Conservation (phyloP, 2,113 vertebrate genomes). For the pig (Sus scrofa) region T2T-Sscrofa CM000828.6:48935001-48935500, state of each 20-base stretch:
- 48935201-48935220: background rate
- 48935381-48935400: background rate
- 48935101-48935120: no score
- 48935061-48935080: no score
- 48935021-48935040: no score
- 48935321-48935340: background rate
- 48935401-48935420: background rate
- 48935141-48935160: background rate
- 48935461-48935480: background rate
- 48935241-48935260: background rate
- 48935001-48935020: no score
- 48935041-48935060: no score
- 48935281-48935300: background rate
- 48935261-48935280: background rate
- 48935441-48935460: background rate
- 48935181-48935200: background rate
- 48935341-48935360: background rate
- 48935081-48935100: no score
- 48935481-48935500: background rate
- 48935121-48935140: conserved; percentile 23
- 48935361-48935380: background rate
- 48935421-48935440: background rate
- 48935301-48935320: background rate
- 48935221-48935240: background rate
- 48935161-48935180: conserved; percentile 27